A percentile compares a stretch with the other conserved stretches of the same genome.
Evolutionary conservation across 2,113 vertebrate species (phyloP).

Genomic region (Sylvicapra grimmia): DNA sequence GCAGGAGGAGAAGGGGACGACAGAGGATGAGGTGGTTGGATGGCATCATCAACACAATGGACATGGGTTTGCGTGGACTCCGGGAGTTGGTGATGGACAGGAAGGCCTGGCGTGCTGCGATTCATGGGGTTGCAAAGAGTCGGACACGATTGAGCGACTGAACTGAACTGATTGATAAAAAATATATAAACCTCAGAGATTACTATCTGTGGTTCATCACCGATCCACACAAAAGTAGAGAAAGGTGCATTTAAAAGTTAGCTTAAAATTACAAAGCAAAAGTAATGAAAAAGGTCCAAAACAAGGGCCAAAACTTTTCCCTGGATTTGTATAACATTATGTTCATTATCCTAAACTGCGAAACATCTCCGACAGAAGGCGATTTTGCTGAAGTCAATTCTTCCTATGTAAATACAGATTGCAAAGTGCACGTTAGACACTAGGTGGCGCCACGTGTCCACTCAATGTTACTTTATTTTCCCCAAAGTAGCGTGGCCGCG

Average conservation of each 20-base stretch:
- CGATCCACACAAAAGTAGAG: not conserved
- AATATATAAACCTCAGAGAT: not conserved
- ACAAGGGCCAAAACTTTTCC: not conserved
- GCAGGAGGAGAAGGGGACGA: too few relatives aligned
- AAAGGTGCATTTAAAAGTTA: not conserved
- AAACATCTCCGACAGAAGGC: not conserved
- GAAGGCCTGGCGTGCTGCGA: too few relatives aligned
- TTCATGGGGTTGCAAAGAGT: too few relatives aligned
- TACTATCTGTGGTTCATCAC: not conserved
- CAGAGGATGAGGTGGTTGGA: too few relatives aligned
- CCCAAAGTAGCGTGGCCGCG: rapidly evolving
- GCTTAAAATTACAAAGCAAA: not conserved
- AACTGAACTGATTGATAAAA: not conserved
- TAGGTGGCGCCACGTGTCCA: not conserved
- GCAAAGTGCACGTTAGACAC: not conserved
- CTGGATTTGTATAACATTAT: not conserved
- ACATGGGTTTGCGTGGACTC: too few relatives aligned
- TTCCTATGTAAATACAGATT: not conserved
- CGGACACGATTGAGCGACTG: too few relatives aligned
- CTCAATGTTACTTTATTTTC: not conserved
- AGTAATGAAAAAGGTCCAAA: not conserved
- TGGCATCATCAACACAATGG: too few relatives aligned
- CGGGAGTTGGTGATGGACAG: too few relatives aligned
- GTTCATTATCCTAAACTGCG: not conserved
- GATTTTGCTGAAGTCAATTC: not conserved